These are phyloP conservation scores for Strigamia maritima DNA, from an alignment of 2,888 invertebrate genomes.

Conservation along the genomic window DNA sequence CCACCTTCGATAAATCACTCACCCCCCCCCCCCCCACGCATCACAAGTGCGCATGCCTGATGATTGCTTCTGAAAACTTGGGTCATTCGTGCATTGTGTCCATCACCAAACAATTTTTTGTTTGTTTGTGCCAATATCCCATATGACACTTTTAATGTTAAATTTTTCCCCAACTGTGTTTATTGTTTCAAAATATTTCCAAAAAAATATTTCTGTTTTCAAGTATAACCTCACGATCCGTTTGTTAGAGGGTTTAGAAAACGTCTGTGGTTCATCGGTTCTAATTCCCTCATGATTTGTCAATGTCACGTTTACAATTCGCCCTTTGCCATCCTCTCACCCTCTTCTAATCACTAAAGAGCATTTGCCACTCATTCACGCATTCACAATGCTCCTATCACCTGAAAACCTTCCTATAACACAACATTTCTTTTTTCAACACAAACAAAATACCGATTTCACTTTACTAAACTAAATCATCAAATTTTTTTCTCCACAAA, in stretches of 20 bases:
- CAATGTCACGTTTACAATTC: constrained; percentile 32
- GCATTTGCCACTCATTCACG: constrained; percentile 34
- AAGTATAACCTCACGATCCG: background rate
- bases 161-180: background rate
- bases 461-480: background rate
- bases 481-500: background rate
- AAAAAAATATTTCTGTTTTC: background rate
- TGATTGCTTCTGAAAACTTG: constrained; percentile 18
- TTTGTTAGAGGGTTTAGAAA: background rate
- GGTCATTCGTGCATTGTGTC: constrained; percentile 21
- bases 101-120: background rate
- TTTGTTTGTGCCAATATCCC: background rate
- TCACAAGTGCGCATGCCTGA: constrained; percentile 26
- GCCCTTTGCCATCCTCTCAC: constrained; percentile 33
- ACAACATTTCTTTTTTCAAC: background rate
- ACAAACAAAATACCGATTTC: background rate
- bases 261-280: constrained; percentile 9
- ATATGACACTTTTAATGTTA: background rate
- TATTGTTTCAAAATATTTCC: too few relatives aligned
- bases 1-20: constrained; percentile 21
- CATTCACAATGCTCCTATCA: constrained; percentile 25
- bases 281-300: constrained; percentile 32
- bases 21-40: constrained; percentile 15
- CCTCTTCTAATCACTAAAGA: constrained; percentile 32
- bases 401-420: background rate